Base-by-base conservation (phyloP, 2,888 invertebrate species). In the Aphidoletes aphidimyza region DNA sequence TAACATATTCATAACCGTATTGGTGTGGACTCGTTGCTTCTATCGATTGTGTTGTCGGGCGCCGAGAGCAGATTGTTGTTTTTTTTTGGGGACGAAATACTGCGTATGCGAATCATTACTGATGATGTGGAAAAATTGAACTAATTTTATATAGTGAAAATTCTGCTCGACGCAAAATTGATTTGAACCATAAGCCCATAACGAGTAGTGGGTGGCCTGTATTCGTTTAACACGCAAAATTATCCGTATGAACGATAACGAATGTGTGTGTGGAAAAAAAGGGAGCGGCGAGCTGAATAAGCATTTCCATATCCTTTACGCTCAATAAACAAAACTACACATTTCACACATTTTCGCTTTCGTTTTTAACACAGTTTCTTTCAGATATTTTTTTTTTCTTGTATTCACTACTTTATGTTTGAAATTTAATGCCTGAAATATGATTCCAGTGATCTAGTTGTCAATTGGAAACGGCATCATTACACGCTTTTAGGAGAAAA, bases 61-160 rank as follows among this genome's bases (percentile, higher is more conserved):
- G 47, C 9, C 14, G 17, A 14, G 22, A 54, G 54, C 22, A 54
- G 11, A 30, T 19, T 69, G n/a, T n/a, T 5, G 30, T 5, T 22
- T 22, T 22, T 22, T 22, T 22, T 54, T 54, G 54, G 3, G 22
- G 30, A 22, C 26, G 54, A 54, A 54, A 54, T 22, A 54, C 22
- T 54, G 54, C 54, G 54, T 54, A 54, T 26, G 26, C 22, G 30
- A 69, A 69, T 69, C 34, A 30, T 0, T 30, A 17, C 69, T 69
- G 30, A 69, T 30, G 69, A 69, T 69, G 26, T 69, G 69, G 69
- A 69, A 69, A 69, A 69, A 69, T 69, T 69, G 69, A 34, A 69
- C 69, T 34, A 69, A 69, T 69, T 69, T 69, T 30, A 34, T 3
- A 14, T 30, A 11, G 69, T 30, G 14, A 8, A 34, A 30, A 69